Percentiles rank a stretch among this genome's conserved stretches.
These are phyloP conservation scores for Conops quadrifasciatus DNA, from an alignment of 2,888 invertebrate genomes.

Conservation along the genomic window DNA sequence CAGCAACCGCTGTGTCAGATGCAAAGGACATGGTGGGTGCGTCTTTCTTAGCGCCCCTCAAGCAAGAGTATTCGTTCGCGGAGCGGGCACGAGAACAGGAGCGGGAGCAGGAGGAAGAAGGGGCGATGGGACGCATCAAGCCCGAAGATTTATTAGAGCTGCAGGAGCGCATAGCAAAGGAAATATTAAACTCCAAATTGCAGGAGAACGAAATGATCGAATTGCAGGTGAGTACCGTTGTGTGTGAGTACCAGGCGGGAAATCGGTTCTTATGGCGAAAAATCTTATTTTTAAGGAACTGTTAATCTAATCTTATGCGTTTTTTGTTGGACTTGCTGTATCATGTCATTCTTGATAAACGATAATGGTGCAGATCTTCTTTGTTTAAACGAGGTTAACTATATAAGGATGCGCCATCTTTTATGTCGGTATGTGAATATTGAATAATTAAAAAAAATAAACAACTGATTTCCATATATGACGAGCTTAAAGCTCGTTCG, in stretches of 20 bases:
- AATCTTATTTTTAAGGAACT: too few relatives aligned
- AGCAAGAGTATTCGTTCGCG: constrained; percentile 42
- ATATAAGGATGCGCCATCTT: too few relatives aligned
- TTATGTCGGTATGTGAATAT: too few relatives aligned
- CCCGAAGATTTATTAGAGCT: constrained; percentile 63
- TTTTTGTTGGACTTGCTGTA: too few relatives aligned
- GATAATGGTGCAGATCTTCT: too few relatives aligned
- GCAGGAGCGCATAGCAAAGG: constrained; percentile 65
- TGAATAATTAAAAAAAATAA: too few relatives aligned
- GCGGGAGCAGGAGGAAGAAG: constrained; percentile 32
- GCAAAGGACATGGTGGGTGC: constrained; percentile 37
- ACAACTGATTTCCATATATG: too few relatives aligned
- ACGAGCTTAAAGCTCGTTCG: too few relatives aligned
- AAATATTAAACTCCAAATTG: constrained; percentile 65
- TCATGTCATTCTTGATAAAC: too few relatives aligned
- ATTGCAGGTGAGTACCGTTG: constrained; percentile 58
- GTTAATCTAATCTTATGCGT: too few relatives aligned
- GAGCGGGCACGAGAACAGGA: constrained; percentile 8
- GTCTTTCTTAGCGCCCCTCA: constrained; percentile 48
- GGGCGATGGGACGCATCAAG: constrained; percentile 52
- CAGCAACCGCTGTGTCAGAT: constrained; percentile 32
- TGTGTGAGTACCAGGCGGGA: not conserved
- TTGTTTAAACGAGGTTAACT: too few relatives aligned
- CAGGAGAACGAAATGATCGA: constrained; percentile 65
- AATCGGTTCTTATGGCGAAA: not conserved